phyloP scores from a whole-genome alignment of 1,140 invertebrate species.

The Helicoverpa zea region DNA sequence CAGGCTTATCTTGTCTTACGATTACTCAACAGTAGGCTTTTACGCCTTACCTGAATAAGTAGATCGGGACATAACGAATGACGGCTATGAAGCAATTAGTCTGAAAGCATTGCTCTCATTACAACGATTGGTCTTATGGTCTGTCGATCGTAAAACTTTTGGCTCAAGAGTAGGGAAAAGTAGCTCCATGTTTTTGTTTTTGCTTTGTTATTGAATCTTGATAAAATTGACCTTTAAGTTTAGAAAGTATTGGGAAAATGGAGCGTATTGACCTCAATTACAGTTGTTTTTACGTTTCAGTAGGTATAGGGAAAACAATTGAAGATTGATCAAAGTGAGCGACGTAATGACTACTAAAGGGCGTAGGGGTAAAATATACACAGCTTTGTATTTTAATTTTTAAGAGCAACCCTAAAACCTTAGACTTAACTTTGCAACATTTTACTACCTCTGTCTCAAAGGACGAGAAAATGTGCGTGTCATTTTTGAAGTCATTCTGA shows the following conservation, averaged over 20 bases:
- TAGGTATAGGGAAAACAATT: too few species aligned
- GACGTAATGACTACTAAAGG: too few species aligned
- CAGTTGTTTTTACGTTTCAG: too few species aligned
- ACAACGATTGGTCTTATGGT: conserved; percentile 20
- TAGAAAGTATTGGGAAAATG: neutral
- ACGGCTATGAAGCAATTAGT: conserved; percentile 32
- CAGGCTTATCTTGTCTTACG: neutral
- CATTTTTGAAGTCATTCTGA: neutral
- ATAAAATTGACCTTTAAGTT: neutral
- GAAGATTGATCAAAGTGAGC: too few species aligned
- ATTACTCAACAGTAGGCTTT: conserved; percentile 8
- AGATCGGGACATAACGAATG: neutral
- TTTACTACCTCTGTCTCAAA: neutral
- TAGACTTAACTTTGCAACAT: neutral
- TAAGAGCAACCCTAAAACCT: too few species aligned
- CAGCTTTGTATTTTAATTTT: too few species aligned
- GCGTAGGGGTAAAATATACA: too few species aligned
- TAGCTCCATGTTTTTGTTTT: neutral
- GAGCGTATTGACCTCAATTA: too few species aligned
- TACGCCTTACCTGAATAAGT: conserved; percentile 3
- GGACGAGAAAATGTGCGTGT: neutral
- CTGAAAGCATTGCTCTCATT: conserved; percentile 40
- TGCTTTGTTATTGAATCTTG: neutral
- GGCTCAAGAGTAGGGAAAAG: neutral
- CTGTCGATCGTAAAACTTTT: conserved; percentile 30